Conservation (phyloP, 92 coral and sea anemone species). For the Porites evermanni region DNA sequence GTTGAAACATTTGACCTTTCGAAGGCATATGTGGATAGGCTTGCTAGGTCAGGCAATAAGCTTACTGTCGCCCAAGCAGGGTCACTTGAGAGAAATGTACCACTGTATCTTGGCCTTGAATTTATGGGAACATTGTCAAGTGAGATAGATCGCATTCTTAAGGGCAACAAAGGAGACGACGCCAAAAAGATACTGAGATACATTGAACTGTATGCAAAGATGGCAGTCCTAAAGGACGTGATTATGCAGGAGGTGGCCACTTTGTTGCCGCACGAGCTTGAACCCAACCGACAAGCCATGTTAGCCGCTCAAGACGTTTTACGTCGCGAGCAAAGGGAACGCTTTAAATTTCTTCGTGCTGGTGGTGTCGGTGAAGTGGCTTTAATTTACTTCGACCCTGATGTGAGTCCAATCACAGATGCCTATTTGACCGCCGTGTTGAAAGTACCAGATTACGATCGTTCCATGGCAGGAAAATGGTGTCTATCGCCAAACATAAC, state of each 20-base stretch:
- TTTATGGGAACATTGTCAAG: slow-evolving; percentile 53
- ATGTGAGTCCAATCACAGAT: slow-evolving; percentile 38
- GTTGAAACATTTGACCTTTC: slow-evolving; percentile 35
- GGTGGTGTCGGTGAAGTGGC: too few species aligned
- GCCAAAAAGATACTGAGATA: slow-evolving; percentile 24
- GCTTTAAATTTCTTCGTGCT: too few species aligned
- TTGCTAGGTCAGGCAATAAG: slow-evolving; percentile 5
- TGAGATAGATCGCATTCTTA: slow-evolving; percentile 28
- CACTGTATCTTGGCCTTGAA: slow-evolving; percentile 32
- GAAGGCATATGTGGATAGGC: slow-evolving; percentile 44
- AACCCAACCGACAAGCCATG: background rate
- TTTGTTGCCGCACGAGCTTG: background rate
- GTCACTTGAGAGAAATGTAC: slow-evolving; percentile 36
- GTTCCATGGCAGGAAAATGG: slow-evolving; percentile 19
- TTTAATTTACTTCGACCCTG: slow-evolving; percentile 34
- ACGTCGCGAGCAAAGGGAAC: too few species aligned
- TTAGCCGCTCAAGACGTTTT: too few species aligned
- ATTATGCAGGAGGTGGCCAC: slow-evolving; percentile 45
- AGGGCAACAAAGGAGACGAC: slow-evolving; percentile 14
- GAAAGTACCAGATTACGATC: slow-evolving; percentile 18
- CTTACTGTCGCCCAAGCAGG: slow-evolving; percentile 30
- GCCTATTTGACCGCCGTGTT: slow-evolving; percentile 10
- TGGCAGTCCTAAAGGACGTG: slow-evolving; percentile 49
- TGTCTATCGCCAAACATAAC: background rate
- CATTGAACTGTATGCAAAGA: slow-evolving; percentile 2